Conservation (phyloP, 2,797 vertebrate genomes). For the Gallinago stenura region DNA sequence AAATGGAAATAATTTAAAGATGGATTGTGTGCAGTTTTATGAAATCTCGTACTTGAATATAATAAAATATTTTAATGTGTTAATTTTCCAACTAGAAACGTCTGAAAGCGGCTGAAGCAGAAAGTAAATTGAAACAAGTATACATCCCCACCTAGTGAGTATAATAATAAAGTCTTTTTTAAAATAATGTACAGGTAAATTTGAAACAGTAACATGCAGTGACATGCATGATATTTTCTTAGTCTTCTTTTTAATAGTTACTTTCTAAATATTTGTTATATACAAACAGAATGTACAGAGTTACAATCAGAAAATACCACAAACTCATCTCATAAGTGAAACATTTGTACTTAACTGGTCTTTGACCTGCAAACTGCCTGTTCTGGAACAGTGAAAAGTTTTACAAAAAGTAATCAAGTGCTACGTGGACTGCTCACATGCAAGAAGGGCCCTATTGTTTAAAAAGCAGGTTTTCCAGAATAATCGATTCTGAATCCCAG, state of each 20-base stretch:
- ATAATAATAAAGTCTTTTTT: not conserved
- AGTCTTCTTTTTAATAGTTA: not conserved
- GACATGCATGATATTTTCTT: not conserved
- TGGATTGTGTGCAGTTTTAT: not conserved
- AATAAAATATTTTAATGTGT: slow-evolving; percentile 34
- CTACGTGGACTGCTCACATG: not conserved
- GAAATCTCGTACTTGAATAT: not conserved
- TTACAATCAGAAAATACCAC: not conserved
- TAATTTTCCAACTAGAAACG: slow-evolving; percentile 87
- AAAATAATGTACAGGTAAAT: not conserved
- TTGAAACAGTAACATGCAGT: not conserved
- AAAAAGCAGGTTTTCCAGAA: not conserved
- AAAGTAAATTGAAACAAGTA: slow-evolving; percentile 98
- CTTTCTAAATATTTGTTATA: not conserved
- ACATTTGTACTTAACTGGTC: not conserved
- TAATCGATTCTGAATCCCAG: not conserved
- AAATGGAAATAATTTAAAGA: not conserved
- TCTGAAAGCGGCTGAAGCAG: slow-evolving; percentile 96
- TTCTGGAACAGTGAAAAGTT: not conserved
- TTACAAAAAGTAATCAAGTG: not conserved
- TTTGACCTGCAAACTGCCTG: not conserved
- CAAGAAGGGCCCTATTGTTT: not conserved
- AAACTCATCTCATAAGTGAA: not conserved
- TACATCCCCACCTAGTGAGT: slow-evolving; percentile 99
- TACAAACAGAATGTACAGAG: not conserved